A percentile compares a stretch with the other conserved stretches of the same genome.
Evolutionary conservation across 2,888 invertebrate genomes (phyloP).

Genomic region (Periphyllus acericola): DNA sequence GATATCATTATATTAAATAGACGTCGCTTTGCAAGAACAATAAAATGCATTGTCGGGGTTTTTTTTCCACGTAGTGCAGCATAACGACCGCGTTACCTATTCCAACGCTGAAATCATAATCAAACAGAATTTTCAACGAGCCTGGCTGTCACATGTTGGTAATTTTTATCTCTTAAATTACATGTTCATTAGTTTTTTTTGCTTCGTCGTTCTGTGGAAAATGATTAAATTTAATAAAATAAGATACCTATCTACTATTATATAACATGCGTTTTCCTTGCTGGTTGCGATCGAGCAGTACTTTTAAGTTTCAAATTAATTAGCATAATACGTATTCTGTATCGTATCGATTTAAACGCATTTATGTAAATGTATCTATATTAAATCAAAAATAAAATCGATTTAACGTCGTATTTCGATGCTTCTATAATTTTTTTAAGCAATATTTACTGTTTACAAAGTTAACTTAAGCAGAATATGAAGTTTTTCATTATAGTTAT

Average conservation of each 20-base stretch:
- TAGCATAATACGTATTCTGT: not conserved
- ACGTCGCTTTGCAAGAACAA: not conserved
- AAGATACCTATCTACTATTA: not conserved
- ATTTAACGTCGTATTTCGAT: not conserved
- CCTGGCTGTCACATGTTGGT: not conserved
- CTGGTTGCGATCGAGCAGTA: too few species aligned
- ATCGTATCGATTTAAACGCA: not conserved
- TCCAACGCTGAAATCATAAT: constrained; percentile 1
- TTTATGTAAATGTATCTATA: not conserved
- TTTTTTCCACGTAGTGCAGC: not conserved
- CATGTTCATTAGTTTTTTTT: not conserved
- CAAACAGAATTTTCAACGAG: not conserved
- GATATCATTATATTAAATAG: constrained; percentile 13
- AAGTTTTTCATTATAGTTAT: not conserved
- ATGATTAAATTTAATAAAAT: not conserved
- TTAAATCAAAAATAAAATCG: not conserved
- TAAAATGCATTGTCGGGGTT: not conserved
- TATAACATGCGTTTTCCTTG: too few species aligned
- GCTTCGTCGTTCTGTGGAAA: not conserved
- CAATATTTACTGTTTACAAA: not conserved
- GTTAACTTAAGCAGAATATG: not conserved
- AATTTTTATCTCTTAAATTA: not conserved
- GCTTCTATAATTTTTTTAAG: not conserved
- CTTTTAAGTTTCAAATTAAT: not conserved
- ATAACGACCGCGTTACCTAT: not conserved